Base-by-base conservation (phyloP, 2,888 invertebrate species). In the Drosophila barbarae region DNA sequence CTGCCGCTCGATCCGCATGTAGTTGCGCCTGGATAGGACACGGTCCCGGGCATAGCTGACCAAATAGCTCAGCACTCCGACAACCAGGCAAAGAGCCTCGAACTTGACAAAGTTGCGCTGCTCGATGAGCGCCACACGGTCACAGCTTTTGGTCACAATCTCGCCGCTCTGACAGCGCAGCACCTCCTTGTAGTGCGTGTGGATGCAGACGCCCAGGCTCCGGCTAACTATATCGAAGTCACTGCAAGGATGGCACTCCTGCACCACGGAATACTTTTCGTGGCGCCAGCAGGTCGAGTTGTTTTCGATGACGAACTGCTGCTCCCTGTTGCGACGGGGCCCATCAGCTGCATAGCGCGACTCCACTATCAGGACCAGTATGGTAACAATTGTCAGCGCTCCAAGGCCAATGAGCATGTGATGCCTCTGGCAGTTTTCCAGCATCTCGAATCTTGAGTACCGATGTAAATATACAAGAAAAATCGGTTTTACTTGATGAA, bases 191-290 rank as follows among this genome's bases (percentile, higher is more conserved):
- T 93, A 95, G 86, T 94, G 94, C 2, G 96, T 95, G 77, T 94
- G 94, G 67, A 94, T 93, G 84, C 96, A 96, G 44, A 95, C 94
- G 54, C 94, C 94, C 80, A 95, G 93, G 85, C 94, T 95, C 89
- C 93, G 93, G 86, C 95, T 96, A 54, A 93, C 92, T 70, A 95
- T 93, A 90, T 96, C 96, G 88, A 95, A 95, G 73, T 93, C 94
- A 91, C 94, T 93, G 89, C 96, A 96, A n/a, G 95, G 95, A 90
- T 95, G 94, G 81, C 96, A 96, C 88, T 95, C 94, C 78, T 92
- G 92, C 15, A 87, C 66, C 9, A 96, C 91, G 70, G 92, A 92
- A 78, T 92, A 95, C 18, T 93, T 91, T 86, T 96, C 95, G 68
- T 92, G 92, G 52, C 92, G 90, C 92, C 94, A 93, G 87, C 96